phyloP scores from a whole-genome alignment of 2,797 vertebrate species.

The Arnoldichthys spilopterus region DNA sequence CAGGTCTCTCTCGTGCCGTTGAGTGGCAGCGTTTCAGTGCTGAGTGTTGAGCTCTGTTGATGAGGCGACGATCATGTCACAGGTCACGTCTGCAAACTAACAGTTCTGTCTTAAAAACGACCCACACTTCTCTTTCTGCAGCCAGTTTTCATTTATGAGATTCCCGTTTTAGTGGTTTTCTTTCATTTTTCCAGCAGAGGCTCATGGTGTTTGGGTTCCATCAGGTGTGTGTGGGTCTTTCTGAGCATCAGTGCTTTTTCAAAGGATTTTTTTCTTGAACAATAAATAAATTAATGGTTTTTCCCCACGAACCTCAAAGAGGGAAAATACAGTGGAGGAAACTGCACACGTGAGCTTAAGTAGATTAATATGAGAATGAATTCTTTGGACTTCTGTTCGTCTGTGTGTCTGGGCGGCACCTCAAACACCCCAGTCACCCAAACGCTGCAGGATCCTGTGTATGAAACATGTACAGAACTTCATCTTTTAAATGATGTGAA shows the following conservation, averaged over 20 bases:
- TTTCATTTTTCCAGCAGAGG: constrained; percentile 15
- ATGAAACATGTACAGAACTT: constrained; percentile 62
- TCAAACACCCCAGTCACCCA: too few relatives aligned
- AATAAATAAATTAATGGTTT: too few relatives aligned
- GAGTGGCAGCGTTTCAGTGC: background rate
- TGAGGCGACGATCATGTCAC: too few relatives aligned
- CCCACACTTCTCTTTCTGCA: background rate
- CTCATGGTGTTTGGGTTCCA: background rate
- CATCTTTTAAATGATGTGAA: constrained; percentile 61
- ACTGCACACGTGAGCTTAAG: too few relatives aligned
- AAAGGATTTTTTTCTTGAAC: too few relatives aligned
- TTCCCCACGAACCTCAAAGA: too few relatives aligned
- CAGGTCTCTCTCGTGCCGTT: constrained; percentile 14
- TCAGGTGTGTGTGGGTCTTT: background rate
- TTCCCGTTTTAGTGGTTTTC: constrained; percentile 26
- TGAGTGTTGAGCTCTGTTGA: constrained; percentile 17
- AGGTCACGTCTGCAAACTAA: constrained; percentile 36
- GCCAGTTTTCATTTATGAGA: constrained; percentile 3
- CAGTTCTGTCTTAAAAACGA: constrained; percentile 44
- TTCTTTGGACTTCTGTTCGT: too few relatives aligned
- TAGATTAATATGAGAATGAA: too few relatives aligned
- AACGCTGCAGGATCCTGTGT: constrained; percentile 55
- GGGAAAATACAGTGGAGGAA: too few relatives aligned
- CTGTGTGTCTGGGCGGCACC: too few relatives aligned
- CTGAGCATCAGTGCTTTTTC: too few relatives aligned